A percentile compares a stretch with the other conserved stretches of the same genome.
Evolutionary conservation across 2,113 vertebrate genomes (phyloP).

Genomic region (Hippolais icterina): DNA sequence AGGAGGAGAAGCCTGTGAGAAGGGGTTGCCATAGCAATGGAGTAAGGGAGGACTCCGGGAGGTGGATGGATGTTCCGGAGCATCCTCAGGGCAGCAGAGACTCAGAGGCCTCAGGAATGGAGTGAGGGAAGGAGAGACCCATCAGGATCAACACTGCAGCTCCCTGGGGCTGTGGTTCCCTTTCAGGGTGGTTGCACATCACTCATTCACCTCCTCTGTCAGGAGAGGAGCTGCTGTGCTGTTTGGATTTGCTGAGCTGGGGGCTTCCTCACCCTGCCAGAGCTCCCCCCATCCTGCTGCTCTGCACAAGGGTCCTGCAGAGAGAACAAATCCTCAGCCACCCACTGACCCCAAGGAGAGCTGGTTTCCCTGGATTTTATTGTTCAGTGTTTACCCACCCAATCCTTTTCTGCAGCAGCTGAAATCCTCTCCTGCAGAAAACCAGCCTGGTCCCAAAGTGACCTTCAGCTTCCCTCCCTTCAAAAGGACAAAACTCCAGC

Average conservation of each 20-base stretch:
- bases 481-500: neutral
- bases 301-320: neutral
- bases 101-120: fast-evolving
- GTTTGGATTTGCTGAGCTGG: neutral
- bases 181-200: neutral
- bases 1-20: neutral
- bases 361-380: neutral
- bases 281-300: neutral
- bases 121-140: neutral
- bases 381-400: neutral
- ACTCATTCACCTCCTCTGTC: neutral
- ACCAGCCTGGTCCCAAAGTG: neutral
- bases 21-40: slow-evolving; percentile 48
- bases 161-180: neutral
- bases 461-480: neutral
- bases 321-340: fast-evolving
- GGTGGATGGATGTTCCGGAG: neutral
- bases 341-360: fast-evolving
- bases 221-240: neutral
- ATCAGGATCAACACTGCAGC: neutral
- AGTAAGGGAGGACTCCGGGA: neutral
- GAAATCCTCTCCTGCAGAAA: neutral
- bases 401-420: neutral
- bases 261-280: neutral
- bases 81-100: neutral